Evolutionary conservation across 2,113 vertebrate genomes (phyloP), one percentile per base, ranked within the genome.

Genomic region (Sialia sialis): DNA sequence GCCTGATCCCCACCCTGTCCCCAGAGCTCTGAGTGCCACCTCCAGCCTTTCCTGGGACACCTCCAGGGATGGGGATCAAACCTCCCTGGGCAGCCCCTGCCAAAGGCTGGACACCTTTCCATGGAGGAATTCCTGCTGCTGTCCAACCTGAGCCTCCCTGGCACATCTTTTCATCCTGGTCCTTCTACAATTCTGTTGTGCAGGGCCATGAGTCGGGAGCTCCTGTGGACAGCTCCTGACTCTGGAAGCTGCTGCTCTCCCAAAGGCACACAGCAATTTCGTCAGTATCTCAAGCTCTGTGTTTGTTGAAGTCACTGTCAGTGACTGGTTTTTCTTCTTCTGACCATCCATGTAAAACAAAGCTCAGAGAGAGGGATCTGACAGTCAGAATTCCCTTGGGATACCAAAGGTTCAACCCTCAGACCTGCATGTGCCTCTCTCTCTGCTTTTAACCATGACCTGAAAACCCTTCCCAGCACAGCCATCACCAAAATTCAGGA

Each of bases 1-100:
- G 5, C 3, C 39, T 3, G 1, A 23, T 39, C 3, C 22, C 17
- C 32, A 23, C 32, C 26, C 0, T 19, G 43, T 51, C 17, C 9
- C 36, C 58, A 72, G 67, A 18, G 51, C 67, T 0, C 76, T 7
- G 15, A 81, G 44, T 59, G 54, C 13, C 69, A 60, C 16, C 1
- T 59, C 21, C 75, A 63, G 84, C 23, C 23, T 59, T 9, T 23
- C 32, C 68, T 9, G 2, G 68, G 19, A 9, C n/a, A n/a, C 23
- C 18, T 51, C 6, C 38, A 59, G 68, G 76, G 44, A 9, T 11
- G 43, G 44, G 27, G 0, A 74, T 34, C 69, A 75, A 25, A 10
- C n/a, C 46, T 17, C 39, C 46, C 69, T 19, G 39, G 39, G 54
- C 62, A 82, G 38, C 23, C 4, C 43, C 67, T 58, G 0, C 39